Percentiles rank a stretch among this genome's conserved stretches.
phyloP scores from a whole-genome alignment of 2,888 invertebrate species.

The Hydrotaea cyrtoneurina region DNA sequence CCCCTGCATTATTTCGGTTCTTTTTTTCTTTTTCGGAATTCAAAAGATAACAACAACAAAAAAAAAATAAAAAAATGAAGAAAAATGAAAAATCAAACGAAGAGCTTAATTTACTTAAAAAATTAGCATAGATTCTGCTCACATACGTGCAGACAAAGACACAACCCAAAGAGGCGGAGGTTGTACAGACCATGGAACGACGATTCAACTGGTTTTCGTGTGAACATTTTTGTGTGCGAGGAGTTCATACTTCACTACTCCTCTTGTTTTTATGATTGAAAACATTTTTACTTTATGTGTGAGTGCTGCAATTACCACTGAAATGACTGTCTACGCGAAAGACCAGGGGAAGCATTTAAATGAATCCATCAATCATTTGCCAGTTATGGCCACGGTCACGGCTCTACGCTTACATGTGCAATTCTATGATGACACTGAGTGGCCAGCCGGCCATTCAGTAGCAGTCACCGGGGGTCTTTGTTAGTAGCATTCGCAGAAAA shows the following conservation, averaged over 20 bases:
- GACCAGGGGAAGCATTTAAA: constrained; percentile 28
- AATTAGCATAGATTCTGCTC: constrained; percentile 39
- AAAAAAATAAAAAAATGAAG: no score
- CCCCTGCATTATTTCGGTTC: not conserved
- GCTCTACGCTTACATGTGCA: not conserved
- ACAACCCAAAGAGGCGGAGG: not conserved
- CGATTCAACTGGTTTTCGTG: constrained; percentile 35
- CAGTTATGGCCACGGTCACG: constrained; percentile 19
- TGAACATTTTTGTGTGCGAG: constrained; percentile 20
- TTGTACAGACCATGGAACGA: not conserved
- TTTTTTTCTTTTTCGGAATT: not conserved
- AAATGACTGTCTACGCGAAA: not conserved
- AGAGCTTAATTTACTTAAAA: constrained; percentile 46
- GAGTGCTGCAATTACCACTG: not conserved
- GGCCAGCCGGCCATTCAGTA: not conserved
- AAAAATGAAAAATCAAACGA: not conserved
- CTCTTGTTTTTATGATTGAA: not conserved
- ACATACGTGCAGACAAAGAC: not conserved
- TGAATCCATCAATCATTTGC: constrained; percentile 53
- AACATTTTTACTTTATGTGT: not conserved
- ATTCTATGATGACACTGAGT: not conserved
- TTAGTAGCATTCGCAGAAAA: not conserved
- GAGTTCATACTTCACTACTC: not conserved
- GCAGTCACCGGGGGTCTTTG: not conserved
- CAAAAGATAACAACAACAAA: not conserved